Evolutionary conservation across 2,888 invertebrate species (phyloP).

Genomic region (Meta bourneti): DNA sequence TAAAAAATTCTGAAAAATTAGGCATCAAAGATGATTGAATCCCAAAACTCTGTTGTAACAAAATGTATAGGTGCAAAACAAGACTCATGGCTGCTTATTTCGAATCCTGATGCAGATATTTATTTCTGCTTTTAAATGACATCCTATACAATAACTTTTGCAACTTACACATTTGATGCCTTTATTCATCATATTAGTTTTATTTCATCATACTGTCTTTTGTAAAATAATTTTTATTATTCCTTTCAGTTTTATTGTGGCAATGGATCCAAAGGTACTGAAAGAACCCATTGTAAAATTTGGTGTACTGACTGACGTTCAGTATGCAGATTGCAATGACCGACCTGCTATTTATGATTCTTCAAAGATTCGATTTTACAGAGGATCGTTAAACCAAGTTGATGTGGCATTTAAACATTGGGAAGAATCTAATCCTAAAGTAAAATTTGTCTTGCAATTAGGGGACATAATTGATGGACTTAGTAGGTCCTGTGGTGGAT

Average conservation of each 20-base stretch:
- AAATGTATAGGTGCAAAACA: too few relatives aligned
- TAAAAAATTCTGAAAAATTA: too few relatives aligned
- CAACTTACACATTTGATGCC: too few relatives aligned
- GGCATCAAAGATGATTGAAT: too few relatives aligned
- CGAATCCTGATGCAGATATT: too few relatives aligned
- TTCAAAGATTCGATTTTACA: slow-evolving; percentile 79
- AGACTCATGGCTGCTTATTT: too few relatives aligned
- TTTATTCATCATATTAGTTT: not conserved
- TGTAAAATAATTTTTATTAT: not conserved
- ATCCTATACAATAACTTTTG: too few relatives aligned
- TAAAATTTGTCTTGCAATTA: slow-evolving; percentile 80
- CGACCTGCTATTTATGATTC: slow-evolving; percentile 80
- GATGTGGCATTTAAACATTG: slow-evolving; percentile 79
- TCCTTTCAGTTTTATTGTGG: slow-evolving; percentile 43
- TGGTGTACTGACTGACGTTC: slow-evolving; percentile 81
- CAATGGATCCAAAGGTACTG: slow-evolving; percentile 26
- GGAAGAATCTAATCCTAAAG: slow-evolving; percentile 77
- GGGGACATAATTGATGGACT: slow-evolving; percentile 81
- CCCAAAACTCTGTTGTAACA: too few relatives aligned
- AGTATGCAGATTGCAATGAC: slow-evolving; percentile 81
- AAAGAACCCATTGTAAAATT: slow-evolving; percentile 78
- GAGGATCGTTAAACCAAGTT: slow-evolving; percentile 80
- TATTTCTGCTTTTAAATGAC: too few relatives aligned
- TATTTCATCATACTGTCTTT: not conserved
- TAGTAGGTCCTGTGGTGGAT: slow-evolving; percentile 78